Percentiles rank a stretch among this genome's conserved stretches.
These are phyloP conservation scores for Nixonia krombeini DNA, from an alignment of 1,140 invertebrate species.

Conservation along the genomic window DNA sequence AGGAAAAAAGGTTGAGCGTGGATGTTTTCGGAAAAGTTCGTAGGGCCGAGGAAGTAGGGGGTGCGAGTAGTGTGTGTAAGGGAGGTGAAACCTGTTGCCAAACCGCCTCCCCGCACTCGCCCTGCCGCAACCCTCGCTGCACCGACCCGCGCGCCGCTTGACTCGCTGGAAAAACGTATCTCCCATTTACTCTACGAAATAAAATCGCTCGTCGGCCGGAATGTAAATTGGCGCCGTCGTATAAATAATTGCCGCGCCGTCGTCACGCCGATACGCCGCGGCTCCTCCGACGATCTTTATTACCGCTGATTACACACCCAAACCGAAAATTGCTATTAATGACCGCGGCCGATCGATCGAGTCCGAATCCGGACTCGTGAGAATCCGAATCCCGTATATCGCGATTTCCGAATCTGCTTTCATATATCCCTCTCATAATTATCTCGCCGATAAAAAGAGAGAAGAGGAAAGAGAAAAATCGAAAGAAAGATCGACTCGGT, in stretches of 20 bases:
- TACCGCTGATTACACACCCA: slow-evolving; percentile 52
- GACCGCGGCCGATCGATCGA: neutral
- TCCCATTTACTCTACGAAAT: slow-evolving; percentile 39
- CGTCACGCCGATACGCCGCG: slow-evolving; percentile 24
- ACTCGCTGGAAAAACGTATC: slow-evolving; percentile 25
- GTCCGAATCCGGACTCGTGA: neutral
- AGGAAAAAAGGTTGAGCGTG: slow-evolving; percentile 39
- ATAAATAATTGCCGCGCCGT: slow-evolving; percentile 20
- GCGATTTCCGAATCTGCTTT: no score
- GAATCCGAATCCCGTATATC: no score
- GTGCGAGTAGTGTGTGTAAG: slow-evolving; percentile 24
- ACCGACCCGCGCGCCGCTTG: no score
- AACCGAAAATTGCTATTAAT: slow-evolving; percentile 37
- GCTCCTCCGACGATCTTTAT: slow-evolving; percentile 49
- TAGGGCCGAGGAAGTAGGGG: slow-evolving; percentile 34
- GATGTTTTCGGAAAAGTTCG: slow-evolving; percentile 61
- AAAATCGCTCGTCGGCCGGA: slow-evolving; percentile 41
- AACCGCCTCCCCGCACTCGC: slow-evolving; percentile 28
- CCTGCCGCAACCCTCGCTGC: neutral
- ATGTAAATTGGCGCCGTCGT: slow-evolving; percentile 47
- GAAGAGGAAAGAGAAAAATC: no score
- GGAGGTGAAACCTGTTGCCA: slow-evolving; percentile 66
- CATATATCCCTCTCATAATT: no score
- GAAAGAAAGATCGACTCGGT: no score
- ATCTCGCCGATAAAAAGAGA: no score